Evolutionary conservation across 1,140 invertebrate genomes (phyloP).

Genomic region (Tetranychus cinnabarinus): DNA sequence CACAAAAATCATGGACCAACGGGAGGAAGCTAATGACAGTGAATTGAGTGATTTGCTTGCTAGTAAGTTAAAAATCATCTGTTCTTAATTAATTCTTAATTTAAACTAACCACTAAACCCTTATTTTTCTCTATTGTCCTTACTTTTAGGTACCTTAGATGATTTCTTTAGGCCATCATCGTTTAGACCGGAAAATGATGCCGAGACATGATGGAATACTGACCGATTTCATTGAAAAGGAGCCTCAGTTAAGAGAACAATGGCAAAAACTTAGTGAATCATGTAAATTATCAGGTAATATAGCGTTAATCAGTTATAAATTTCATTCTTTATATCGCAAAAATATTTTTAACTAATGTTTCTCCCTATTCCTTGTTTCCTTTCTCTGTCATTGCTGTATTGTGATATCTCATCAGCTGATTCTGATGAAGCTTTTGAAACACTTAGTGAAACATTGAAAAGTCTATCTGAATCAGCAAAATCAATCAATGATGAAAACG

Average conservation of each 20-base stretch:
- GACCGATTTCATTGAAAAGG: constrained; percentile 3
- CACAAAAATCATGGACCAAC: background rate
- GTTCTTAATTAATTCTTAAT: too few relatives aligned
- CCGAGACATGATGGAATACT: background rate
- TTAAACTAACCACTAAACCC: too few relatives aligned
- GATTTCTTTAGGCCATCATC: background rate
- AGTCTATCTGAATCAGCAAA: constrained; percentile 21
- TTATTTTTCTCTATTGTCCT: too few relatives aligned
- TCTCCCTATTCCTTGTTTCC: background rate
- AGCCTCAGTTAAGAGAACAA: constrained; percentile 11
- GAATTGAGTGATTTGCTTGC: background rate
- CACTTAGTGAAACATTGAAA: constrained; percentile 19
- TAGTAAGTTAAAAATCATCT: background rate
- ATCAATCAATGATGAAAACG: constrained; percentile 19
- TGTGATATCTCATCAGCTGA: background rate
- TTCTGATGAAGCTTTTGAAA: constrained; percentile 18
- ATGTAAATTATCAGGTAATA: constrained; percentile 3
- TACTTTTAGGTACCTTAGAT: background rate
- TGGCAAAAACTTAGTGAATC: constrained; percentile 12
- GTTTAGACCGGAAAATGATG: background rate
- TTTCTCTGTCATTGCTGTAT: background rate
- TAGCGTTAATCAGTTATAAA: background rate
- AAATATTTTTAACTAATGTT: background rate
- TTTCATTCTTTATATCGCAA: too few relatives aligned
- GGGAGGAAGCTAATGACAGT: background rate